Evolutionary conservation across 2,113 vertebrate genomes (phyloP), one percentile per base, ranked within the genome.

Genomic region (Coryphaenoides rupestris): DNA sequence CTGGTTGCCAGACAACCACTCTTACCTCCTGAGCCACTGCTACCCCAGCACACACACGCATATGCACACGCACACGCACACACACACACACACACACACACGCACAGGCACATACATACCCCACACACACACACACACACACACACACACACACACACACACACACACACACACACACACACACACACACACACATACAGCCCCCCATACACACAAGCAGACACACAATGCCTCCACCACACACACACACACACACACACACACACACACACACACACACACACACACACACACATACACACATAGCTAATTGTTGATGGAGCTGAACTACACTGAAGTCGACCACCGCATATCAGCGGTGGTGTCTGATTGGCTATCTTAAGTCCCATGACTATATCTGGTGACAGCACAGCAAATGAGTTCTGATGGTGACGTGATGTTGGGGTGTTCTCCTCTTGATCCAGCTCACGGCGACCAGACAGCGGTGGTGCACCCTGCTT

Each of bases 401-500:
- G 33, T 40, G 33, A 40, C 33, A 1, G 5, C 2, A 3, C 28
- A 33, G 28, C 5, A 33, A 33, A 10, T 3, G 28, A 33, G 28
- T 33, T 5, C 28, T 9, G 28, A 33, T 9, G 4, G 28, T 33
- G 28, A 33, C 1, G 10, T 33, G 10, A 9, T 10, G 13, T 40
- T 40, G 33, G 33, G 33, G 6, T 40, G 9, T 40, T 12, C 13
- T 40, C 33, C 33, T 40, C 33, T 40, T 10, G 9, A 40, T 50
- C 47, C 47, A 50, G 47, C 47, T 13, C 26, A 26, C 60, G 9
- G 1, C 55, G 47, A 65, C 26, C 46, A 50, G 63, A 22, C 54
- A 53, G 19, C 9, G 45, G 50, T 28, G 54, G 78, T 65, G 15
- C 19, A n/a, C n/a, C n/a, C 6, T 17, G 55, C 50, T 6, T 21